Percentiles rank a stretch among this genome's conserved stretches.
Evolutionary conservation across 1,140 invertebrate genomes (phyloP).

Genomic region (Mizuhopecten yessoensis): DNA sequence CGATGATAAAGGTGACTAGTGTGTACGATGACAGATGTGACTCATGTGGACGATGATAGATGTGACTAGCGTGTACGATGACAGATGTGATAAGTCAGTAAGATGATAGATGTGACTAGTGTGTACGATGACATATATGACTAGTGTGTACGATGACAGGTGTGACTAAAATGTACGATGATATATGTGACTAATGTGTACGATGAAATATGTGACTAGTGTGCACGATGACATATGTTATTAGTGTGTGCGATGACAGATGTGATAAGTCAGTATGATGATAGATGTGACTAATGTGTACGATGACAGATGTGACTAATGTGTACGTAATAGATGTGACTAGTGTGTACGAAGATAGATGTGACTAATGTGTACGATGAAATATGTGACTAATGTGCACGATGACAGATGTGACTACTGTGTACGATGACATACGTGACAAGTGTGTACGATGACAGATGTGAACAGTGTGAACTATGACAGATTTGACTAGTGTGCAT

Average conservation of each 20-base stretch:
- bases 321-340: not conserved
- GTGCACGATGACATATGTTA: not conserved
- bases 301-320: not conserved
- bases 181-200: not conserved
- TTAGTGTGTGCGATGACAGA: not conserved
- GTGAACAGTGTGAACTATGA: not conserved
- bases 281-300: not conserved
- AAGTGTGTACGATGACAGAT: not conserved
- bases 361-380: not conserved
- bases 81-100: too few relatives aligned
- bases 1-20: too few relatives aligned
- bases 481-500: not conserved
- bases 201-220: not conserved
- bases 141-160: not conserved
- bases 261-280: not conserved
- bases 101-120: too few relatives aligned
- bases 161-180: not conserved
- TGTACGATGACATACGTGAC: not conserved
- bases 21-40: too few relatives aligned
- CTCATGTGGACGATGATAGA: too few relatives aligned
- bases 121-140: too few relatives aligned
- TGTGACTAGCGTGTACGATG: too few relatives aligned
- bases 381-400: not conserved
- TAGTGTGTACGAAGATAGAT: not conserved
- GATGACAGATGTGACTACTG: not conserved